These are phyloP conservation scores for Proterorhinus semilunaris DNA, from an alignment of 2,113 vertebrate species.

Conservation along the genomic window DNA sequence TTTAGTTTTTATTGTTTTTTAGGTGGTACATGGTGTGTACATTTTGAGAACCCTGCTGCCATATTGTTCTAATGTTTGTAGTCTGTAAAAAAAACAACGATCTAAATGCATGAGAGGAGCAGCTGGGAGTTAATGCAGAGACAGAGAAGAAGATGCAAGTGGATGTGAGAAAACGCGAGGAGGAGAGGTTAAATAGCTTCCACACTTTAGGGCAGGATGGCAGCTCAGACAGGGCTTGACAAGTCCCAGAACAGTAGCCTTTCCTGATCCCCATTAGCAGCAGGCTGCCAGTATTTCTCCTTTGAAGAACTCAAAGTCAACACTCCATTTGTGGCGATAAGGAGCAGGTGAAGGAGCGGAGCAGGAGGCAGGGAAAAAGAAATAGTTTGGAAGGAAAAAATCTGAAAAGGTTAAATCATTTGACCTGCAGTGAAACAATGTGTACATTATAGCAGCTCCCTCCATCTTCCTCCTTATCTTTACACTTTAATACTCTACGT, in stretches of 20 bases:
- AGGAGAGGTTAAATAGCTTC: conserved; percentile 71
- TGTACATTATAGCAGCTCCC: conserved; percentile 15
- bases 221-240: conserved; percentile 71
- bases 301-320: conserved; percentile 77
- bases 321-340: conserved; percentile 77
- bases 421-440: conserved; percentile 43
- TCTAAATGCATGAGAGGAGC: conserved; percentile 30
- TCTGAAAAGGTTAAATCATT: conserved; percentile 53
- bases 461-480: conserved; percentile 26
- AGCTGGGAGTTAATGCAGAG: conserved; percentile 21
- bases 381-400: conserved; percentile 13
- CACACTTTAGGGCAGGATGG: conserved; percentile 67
- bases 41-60: no score
- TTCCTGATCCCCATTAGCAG: conserved; percentile 74
- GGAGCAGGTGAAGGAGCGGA: conserved; percentile 66
- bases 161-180: conserved; percentile 57
- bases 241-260: conserved; percentile 75
- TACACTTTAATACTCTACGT: conserved; percentile 14
- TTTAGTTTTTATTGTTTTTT: no score
- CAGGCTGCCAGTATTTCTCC: conserved; percentile 69
- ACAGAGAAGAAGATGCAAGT: conserved; percentile 28
- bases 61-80: no score
- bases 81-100: conserved; percentile 50
- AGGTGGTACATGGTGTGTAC: no score
- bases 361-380: conserved; percentile 38